phyloP scores from a whole-genome alignment of 2,888 invertebrate species.

The Calliphora vomitoria region DNA sequence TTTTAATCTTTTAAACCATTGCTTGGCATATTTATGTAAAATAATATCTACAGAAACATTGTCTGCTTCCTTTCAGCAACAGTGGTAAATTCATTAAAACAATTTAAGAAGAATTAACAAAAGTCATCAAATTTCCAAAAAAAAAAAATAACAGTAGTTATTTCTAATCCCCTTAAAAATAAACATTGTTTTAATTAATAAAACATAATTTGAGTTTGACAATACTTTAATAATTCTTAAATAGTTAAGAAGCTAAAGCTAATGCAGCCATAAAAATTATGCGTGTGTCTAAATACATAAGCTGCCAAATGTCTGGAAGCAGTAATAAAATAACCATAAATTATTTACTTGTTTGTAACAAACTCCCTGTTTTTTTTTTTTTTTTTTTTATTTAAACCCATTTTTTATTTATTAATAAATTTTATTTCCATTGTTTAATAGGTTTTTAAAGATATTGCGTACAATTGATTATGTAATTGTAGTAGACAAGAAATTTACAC shows the following conservation, averaged over 20 bases:
- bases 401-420: not conserved
- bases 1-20: no score
- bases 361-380: not conserved
- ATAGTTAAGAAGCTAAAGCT: not conserved
- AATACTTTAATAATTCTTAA: slow-evolving; percentile 3
- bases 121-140: no score
- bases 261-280: not conserved
- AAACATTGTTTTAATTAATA: not conserved
- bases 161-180: not conserved
- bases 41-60: no score
- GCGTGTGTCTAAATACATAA: not conserved
- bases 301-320: not conserved
- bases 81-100: no score
- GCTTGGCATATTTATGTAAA: no score
- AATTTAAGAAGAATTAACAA: no score
- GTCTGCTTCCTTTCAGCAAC: no score
- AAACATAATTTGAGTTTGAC: not conserved
- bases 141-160: not conserved
- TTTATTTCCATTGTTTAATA: slow-evolving; percentile 43
- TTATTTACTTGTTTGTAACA: slow-evolving; percentile 20
- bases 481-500: slow-evolving; percentile 32
- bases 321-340: slow-evolving; percentile 50
- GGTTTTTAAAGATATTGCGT: slow-evolving; percentile 60
- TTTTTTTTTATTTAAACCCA: slow-evolving; percentile 8
- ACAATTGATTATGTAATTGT: slow-evolving; percentile 56